These are phyloP conservation scores for Coregonus suidteri DNA, from an alignment of 2,797 vertebrate genomes.

Conservation along the genomic window DNA sequence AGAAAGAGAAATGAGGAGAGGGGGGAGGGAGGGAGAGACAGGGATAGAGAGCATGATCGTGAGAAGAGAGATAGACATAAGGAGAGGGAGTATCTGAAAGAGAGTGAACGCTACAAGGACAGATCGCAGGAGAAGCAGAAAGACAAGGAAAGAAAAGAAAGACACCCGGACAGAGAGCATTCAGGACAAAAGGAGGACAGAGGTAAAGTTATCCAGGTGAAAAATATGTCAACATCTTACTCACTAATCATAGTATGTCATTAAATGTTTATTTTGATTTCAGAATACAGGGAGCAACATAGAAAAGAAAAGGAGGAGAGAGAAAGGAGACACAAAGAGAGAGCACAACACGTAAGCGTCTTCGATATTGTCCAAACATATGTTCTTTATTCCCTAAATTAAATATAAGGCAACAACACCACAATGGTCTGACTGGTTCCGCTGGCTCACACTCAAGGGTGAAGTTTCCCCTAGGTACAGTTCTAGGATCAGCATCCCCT, in stretches of 20 bases:
- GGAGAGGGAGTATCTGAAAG: constrained; percentile 32
- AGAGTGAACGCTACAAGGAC: constrained; percentile 48
- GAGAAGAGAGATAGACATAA: constrained; percentile 33
- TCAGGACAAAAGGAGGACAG: constrained; percentile 57
- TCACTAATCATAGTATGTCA: not conserved
- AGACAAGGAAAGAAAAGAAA: constrained; percentile 62
- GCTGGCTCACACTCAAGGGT: not conserved
- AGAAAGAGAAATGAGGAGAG: constrained; percentile 6
- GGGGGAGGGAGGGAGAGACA: constrained; percentile 26
- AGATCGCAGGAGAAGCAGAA: constrained; percentile 34
- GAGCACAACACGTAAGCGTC: constrained; percentile 62
- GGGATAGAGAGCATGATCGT: constrained; percentile 23
- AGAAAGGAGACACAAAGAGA: constrained; percentile 69
- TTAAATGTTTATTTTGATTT: constrained; percentile 34
- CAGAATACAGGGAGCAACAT: constrained; percentile 62
- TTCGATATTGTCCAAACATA: not conserved
- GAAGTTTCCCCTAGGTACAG: not conserved
- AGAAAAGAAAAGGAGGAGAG: constrained; percentile 65
- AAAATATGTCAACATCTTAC: not conserved
- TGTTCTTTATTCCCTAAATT: not conserved
- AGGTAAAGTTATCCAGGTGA: constrained; percentile 53
- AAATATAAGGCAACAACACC: not conserved
- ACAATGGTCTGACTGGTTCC: not conserved
- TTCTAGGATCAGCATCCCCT: not conserved
- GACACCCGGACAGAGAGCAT: constrained; percentile 51